phyloP scores from a whole-genome alignment of 2,113 vertebrate genomes.

The Sula dactylatra region DNA sequence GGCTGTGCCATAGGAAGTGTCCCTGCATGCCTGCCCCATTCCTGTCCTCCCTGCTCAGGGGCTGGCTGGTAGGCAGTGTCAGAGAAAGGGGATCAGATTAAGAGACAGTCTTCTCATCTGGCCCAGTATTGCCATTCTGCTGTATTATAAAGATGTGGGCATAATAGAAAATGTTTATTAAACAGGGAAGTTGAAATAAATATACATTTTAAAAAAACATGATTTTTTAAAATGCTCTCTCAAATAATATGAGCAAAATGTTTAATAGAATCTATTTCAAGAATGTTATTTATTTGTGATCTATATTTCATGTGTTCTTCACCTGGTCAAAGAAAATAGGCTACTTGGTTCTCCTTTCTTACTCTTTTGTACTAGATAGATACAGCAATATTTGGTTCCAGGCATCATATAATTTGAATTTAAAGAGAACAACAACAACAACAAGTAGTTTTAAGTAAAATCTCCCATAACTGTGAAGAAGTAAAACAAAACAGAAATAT shows the following conservation, averaged over 20 bases:
- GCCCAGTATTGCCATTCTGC: neutral
- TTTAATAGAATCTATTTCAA: neutral
- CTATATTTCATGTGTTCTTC: neutral
- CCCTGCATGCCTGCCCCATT: neutral
- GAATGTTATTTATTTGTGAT: neutral
- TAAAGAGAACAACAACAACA: neutral
- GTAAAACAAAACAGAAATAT: neutral
- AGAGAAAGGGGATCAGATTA: neutral
- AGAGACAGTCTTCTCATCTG: neutral
- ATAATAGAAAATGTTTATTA: neutral
- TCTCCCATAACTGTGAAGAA: neutral
- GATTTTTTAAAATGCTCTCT: neutral
- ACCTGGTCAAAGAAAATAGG: neutral
- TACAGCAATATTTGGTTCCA: neutral
- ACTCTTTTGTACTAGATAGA: neutral
- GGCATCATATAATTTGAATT: neutral
- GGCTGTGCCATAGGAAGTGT: neutral
- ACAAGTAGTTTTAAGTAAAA: neutral
- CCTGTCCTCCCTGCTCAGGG: neutral
- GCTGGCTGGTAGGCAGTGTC: neutral
- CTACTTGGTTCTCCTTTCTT: neutral
- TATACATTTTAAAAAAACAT: neutral
- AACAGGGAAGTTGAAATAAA: neutral
- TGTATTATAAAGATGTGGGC: neutral
- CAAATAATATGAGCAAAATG: neutral